A percentile compares a stretch with the other conserved stretches of the same genome.
These are phyloP conservation scores for Ctenicera cuprea DNA, from an alignment of 2,888 invertebrate species.

Conservation along the genomic window DNA sequence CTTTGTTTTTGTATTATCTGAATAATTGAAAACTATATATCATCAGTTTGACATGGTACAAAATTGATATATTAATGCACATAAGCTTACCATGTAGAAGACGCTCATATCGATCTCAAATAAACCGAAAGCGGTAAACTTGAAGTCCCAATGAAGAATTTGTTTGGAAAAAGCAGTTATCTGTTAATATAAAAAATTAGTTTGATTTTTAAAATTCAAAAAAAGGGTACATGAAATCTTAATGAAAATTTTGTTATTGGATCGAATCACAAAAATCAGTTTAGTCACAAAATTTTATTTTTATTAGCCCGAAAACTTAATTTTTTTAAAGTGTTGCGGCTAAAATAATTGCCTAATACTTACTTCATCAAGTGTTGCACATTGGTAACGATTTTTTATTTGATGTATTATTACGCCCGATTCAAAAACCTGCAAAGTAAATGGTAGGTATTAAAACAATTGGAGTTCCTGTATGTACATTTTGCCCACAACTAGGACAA, in stretches of 20 bases:
- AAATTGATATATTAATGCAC: no score
- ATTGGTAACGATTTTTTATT: slow-evolving; percentile 2
- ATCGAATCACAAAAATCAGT: no score
- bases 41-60: no score
- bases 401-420: slow-evolving; percentile 28
- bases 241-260: no score
- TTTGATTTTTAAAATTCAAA: no score
- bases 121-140: slow-evolving; percentile 52
- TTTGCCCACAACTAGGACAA: no score
- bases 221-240: neutral
- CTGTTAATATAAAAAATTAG: slow-evolving; percentile 38
- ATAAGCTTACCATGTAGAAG: slow-evolving; percentile 50
- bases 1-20: no score
- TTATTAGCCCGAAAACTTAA: no score
- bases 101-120: slow-evolving; percentile 52
- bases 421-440: slow-evolving; percentile 7
- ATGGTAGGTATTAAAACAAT: neutral
- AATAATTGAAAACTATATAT: no score
- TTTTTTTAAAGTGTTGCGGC: no score
- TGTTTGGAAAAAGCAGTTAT: slow-evolving; percentile 52
- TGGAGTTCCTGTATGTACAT: no score
- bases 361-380: neutral
- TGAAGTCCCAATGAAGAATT: slow-evolving; percentile 55
- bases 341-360: neutral
- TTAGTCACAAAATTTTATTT: no score